Base-by-base conservation (phyloP, 2,888 invertebrate species). In the Cryptops parisi region DNA sequence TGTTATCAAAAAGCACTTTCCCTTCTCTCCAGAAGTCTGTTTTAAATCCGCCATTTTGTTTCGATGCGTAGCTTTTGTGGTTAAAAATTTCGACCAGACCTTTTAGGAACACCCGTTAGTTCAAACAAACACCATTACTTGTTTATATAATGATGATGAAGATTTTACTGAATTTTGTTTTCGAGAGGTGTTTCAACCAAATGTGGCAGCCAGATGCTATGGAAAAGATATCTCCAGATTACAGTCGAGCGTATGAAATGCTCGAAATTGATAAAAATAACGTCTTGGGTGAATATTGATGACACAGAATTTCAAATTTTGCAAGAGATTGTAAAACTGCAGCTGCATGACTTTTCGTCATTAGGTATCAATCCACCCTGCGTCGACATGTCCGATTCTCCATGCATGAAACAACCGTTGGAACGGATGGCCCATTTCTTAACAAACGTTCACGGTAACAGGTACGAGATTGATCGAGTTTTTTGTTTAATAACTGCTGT, bases 401-500 rank as follows among this genome's bases (percentile, higher is more conserved):
- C 46, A 6, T 22, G 12, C 23, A 9, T 17, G 3, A 54, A 45
- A 39, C 50, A 44, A 23, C 80, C 86, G 0, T 72, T 81, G 48
- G 81, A 85, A 58, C 77, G 85, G 61, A 87, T 90, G 86, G 90
- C 91, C 65, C 76, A 78, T 56, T 89, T 86, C 68, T 70, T 91
- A 54, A 78, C 79, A 49, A 77, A 78, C 48, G 73, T 87, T 47
- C 84, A 86, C 64, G 90, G 91, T 58, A 80, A 79, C 60, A 84
- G 67, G 69, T 68, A 57, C 58, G 55, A 51, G 33, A n/a, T 43
- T n/a, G 12, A 41, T 12, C 40, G 4, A 26, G 38, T 9, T n/a
- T n/a, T n/a, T n/a, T n/a, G n/a, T n/a, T n/a, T n/a, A n/a, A n/a
- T n/a, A n/a, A n/a, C n/a, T n/a, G n/a, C n/a, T n/a, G n/a, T n/a